Evolutionary conservation across 2,888 invertebrate species (phyloP).

Genomic region (Lumbricus terrestris): DNA sequence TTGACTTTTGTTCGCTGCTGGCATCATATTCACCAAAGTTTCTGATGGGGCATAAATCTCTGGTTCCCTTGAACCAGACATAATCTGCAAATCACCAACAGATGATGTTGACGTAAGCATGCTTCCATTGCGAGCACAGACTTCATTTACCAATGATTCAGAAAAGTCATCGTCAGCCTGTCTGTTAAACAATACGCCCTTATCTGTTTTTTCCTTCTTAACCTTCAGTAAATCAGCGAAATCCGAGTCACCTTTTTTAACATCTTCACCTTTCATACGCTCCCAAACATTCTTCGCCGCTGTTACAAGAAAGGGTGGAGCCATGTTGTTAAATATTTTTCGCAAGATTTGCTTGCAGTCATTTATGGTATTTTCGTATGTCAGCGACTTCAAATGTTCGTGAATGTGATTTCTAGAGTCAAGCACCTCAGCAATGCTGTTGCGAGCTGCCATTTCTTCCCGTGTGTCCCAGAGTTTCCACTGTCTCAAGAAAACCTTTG

Average conservation of each 20-base stretch:
- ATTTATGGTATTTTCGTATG: not conserved
- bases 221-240: not conserved
- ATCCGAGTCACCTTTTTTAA: not conserved
- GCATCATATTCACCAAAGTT: not conserved
- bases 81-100: not conserved
- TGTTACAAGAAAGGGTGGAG: not conserved
- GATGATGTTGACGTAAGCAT: not conserved
- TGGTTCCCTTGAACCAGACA: not conserved
- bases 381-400: not conserved
- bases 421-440: not conserved
- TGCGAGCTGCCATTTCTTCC: not conserved
- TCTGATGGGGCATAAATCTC: not conserved
- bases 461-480: not conserved
- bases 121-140: not conserved
- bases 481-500: slow-evolving; percentile 15
- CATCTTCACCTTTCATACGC: not conserved
- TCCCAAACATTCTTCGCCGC: slow-evolving; percentile 13
- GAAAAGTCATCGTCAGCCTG: not conserved
- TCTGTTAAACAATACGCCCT: not conserved
- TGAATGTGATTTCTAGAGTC: slow-evolving; percentile 9
- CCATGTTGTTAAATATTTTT: not conserved
- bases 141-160: not conserved
- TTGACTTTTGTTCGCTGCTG: not conserved
- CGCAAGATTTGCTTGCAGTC: not conserved
- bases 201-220: not conserved